Percentiles rank a stretch among this genome's conserved stretches.
Conservation (phyloP, 2,113 vertebrate genomes). For the Rana temporaria region DNA sequence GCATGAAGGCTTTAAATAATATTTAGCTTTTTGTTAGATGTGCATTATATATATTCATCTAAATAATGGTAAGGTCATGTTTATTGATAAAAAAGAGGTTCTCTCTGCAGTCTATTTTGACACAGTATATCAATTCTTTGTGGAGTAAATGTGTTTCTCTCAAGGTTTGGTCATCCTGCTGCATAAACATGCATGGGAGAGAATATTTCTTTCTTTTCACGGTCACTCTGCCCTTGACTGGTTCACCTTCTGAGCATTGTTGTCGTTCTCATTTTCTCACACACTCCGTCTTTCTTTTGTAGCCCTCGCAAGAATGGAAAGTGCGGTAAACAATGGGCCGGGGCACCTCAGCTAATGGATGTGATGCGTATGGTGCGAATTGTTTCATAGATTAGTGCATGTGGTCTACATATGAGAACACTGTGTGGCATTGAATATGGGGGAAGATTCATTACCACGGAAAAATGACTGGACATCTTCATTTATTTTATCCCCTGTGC, state of each 20-base stretch:
- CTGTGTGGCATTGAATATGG: conserved; percentile 6
- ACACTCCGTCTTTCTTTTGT: conserved; percentile 4
- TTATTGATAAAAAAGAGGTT: too few relatives aligned
- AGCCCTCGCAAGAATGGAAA: background rate
- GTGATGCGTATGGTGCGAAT: conserved; percentile 23
- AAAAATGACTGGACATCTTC: conserved; percentile 29
- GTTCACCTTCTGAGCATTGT: background rate
- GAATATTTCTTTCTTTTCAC: conserved; percentile 1
- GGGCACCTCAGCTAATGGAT: conserved; percentile 12
- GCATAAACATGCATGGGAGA: background rate
- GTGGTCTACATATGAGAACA: conserved; percentile 8
- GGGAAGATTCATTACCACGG: conserved; percentile 25
- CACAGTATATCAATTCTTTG: too few relatives aligned
- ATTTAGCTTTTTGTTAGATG: too few relatives aligned
- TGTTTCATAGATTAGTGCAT: conserved; percentile 18
- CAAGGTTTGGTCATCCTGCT: background rate
- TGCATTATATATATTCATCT: too few relatives aligned
- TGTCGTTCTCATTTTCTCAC: conserved; percentile 23
- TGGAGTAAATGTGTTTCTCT: background rate
- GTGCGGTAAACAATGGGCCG: conserved; percentile 9
- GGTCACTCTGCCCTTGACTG: conserved; percentile 14
- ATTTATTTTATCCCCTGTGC: conserved; percentile 4
- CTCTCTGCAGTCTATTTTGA: too few relatives aligned
- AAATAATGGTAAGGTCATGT: too few relatives aligned
- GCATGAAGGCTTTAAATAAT: too few relatives aligned